phyloP scores from a whole-genome alignment of 2,888 invertebrate genomes.

The Hemithea aestivaria region DNA sequence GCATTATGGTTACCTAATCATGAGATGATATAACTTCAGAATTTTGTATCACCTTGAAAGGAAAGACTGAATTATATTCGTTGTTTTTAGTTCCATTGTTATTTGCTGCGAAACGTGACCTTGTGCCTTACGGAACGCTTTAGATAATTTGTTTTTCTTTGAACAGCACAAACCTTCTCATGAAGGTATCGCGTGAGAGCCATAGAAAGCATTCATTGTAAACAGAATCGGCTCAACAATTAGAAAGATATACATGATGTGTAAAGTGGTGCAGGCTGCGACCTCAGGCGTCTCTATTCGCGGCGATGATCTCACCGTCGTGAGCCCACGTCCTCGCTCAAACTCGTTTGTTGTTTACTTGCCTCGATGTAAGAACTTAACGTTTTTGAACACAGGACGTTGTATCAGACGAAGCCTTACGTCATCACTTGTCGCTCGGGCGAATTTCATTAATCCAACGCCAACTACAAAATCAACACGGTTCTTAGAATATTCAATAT shows the following conservation, averaged over 20 bases:
- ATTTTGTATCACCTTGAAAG: no score
- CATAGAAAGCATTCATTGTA: conserved; percentile 48
- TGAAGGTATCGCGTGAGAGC: conserved; percentile 44
- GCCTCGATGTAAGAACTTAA: conserved; percentile 60
- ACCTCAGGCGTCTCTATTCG: conserved; percentile 66
- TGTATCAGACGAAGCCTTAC: conserved; percentile 51
- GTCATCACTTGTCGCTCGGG: conserved; percentile 44
- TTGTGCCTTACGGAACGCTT: conserved; percentile 17
- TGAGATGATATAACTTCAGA: background rate
- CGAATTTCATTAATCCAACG: conserved; percentile 26
- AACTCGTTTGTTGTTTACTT: conserved; percentile 77
- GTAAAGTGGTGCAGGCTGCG: conserved; percentile 66
- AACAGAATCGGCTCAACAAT: conserved; percentile 62
- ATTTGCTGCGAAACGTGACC: conserved; percentile 5
- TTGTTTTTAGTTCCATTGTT: conserved; percentile 11
- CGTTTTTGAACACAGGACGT: conserved; percentile 60
- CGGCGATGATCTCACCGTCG: conserved; percentile 71
- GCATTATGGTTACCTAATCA: conserved; percentile 8
- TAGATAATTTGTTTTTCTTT: conserved; percentile 27
- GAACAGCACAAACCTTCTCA: conserved; percentile 32
- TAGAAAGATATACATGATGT: conserved; percentile 66
- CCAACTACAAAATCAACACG: conserved; percentile 2
- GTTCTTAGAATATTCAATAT: conserved; percentile 17
- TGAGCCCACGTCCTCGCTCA: conserved; percentile 70
- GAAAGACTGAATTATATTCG: no score